These are phyloP conservation scores for Eucriotettix oculatus DNA, from an alignment of 2,888 invertebrate genomes.

Conservation along the genomic window DNA sequence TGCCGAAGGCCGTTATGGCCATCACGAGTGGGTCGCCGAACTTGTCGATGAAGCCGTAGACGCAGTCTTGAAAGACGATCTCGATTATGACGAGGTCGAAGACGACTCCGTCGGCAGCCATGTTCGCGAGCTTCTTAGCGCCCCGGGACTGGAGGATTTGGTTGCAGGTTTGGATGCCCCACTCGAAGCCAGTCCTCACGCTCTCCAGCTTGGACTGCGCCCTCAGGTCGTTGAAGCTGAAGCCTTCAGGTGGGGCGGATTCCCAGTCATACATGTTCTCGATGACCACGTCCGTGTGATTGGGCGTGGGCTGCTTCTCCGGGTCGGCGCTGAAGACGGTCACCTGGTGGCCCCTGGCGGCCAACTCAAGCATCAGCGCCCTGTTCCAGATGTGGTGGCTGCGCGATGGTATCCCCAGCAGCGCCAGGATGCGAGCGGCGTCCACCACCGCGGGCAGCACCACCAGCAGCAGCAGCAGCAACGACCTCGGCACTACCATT, in stretches of 20 bases:
- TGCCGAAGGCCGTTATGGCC: conserved; percentile 16
- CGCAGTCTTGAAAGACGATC: conserved; percentile 1
- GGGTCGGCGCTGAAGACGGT: conserved; percentile 10
- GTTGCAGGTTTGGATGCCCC: conserved; percentile 2
- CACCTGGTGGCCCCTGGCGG: conserved; percentile 9
- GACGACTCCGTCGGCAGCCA: not conserved
- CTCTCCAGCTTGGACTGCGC: not conserved
- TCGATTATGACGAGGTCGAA: conserved; percentile 10
- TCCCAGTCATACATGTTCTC: conserved; percentile 3
- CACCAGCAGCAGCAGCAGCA: not conserved
- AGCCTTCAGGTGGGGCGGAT: not conserved
- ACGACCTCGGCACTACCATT: not conserved
- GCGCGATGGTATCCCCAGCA: conserved; percentile 6
- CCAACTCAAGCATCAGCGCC: conserved; percentile 5
- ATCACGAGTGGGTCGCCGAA: conserved; percentile 19
- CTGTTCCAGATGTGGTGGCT: conserved; percentile 12
- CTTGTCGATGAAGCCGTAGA: conserved; percentile 17
- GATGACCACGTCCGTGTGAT: conserved; percentile 6
- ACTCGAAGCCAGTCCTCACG: not conserved
- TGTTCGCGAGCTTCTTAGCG: not conserved
- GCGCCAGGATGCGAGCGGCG: conserved; percentile 6
- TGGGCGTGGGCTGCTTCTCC: conserved; percentile 6
- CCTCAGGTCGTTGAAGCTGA: not conserved
- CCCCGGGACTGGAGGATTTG: conserved; percentile 2
- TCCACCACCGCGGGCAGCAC: not conserved